Conservation (phyloP, 2,888 invertebrate genomes). For the Germaria angustata region DNA sequence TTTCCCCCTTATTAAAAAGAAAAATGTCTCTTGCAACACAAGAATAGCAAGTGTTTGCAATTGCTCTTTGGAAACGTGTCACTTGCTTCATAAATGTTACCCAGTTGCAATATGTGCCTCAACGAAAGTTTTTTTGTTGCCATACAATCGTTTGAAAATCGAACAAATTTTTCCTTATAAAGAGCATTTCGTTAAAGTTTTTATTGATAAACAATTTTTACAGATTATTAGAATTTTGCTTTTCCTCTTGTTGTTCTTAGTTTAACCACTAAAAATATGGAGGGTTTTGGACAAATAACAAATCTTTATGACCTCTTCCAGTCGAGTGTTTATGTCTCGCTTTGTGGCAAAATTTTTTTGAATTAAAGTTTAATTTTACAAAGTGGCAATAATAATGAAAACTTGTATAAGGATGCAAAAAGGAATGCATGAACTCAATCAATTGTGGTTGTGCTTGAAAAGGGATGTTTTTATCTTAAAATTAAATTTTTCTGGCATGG, state of each 20-base stretch:
- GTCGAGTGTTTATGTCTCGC: neutral
- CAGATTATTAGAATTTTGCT: conserved; percentile 66
- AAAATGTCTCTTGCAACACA: neutral
- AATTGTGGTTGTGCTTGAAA: conserved; percentile 7
- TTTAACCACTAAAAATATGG: conserved; percentile 42
- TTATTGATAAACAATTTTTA: conserved; percentile 56
- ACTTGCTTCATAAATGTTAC: conserved; percentile 12
- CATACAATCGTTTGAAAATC: no score
- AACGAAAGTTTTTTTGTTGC: neutral
- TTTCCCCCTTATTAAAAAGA: neutral
- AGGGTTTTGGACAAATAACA: conserved; percentile 18
- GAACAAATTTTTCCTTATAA: neutral
- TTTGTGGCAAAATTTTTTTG: conserved; percentile 58
- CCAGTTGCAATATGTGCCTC: conserved; percentile 58
- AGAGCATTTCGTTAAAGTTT: neutral
- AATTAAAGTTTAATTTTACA: conserved; percentile 65
- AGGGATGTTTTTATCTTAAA: conserved; percentile 38
- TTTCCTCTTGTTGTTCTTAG: conserved; percentile 10
- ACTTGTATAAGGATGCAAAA: neutral
- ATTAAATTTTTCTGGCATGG: neutral
- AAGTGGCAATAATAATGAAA: conserved; percentile 64
- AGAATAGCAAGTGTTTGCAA: conserved; percentile 67
- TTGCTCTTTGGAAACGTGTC: conserved; percentile 59
- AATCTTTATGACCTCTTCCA: conserved; percentile 39
- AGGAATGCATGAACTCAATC: neutral